phyloP scores from a whole-genome alignment of 2,797 vertebrate species.

The Orestias chungarensis region DNA sequence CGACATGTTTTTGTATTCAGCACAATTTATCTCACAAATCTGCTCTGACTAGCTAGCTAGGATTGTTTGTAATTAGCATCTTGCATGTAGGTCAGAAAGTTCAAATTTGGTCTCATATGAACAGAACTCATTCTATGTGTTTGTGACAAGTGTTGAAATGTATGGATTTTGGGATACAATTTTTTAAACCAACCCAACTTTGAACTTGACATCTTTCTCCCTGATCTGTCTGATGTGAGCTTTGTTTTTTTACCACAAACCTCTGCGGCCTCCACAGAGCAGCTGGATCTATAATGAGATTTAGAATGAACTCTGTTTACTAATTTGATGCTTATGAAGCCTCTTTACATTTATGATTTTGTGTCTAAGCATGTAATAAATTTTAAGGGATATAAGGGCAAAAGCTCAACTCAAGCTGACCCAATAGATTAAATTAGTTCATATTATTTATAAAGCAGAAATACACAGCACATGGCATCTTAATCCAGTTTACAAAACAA shows the following conservation, averaged over 20 bases:
- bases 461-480: too few species aligned
- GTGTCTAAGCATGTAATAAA: not conserved
- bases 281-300: not conserved
- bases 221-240: not conserved
- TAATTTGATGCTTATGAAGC: too few species aligned
- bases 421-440: not conserved
- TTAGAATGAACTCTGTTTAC: too few species aligned
- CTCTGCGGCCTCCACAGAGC: too few species aligned
- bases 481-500: too few species aligned
- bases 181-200: not conserved
- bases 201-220: not conserved
- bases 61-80: not conserved
- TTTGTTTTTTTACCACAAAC: not conserved
- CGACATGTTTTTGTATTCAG: not conserved
- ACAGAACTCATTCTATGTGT: not conserved
- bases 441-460: too few species aligned
- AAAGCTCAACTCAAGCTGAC: not conserved
- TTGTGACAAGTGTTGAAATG: not conserved
- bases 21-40: not conserved
- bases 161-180: not conserved
- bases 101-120: not conserved
- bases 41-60: not conserved
- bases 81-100: conserved; percentile 1
- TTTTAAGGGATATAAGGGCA: too few species aligned
- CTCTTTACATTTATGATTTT: too few species aligned